A percentile compares a stretch with the other conserved stretches of the same genome.
Conservation (phyloP, 2,113 vertebrate genomes). For the Oreochromis spilurus region DNA sequence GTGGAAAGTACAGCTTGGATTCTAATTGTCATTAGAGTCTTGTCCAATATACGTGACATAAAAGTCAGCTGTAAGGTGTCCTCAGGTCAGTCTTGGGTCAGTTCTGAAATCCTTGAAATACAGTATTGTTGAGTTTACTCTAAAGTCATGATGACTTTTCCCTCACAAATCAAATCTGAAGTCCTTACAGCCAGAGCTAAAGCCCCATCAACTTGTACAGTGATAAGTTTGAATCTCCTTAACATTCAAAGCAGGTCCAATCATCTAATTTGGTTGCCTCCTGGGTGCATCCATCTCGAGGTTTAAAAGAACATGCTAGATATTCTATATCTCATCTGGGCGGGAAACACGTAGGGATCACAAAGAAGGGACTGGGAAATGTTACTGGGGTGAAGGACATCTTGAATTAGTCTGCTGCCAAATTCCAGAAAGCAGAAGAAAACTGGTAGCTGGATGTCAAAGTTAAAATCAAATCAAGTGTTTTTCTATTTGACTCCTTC, state of each 20-base stretch:
- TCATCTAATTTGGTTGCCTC: background rate
- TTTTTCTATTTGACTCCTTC: background rate
- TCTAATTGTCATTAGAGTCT: background rate
- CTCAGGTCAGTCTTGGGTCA: background rate
- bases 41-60: background rate
- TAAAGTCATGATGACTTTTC: background rate
- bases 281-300: background rate
- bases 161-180: background rate
- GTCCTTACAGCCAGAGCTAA: background rate
- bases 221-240: background rate
- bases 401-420: background rate
- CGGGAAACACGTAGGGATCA: background rate
- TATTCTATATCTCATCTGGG: background rate
- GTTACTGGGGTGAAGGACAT: background rate
- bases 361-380: background rate
- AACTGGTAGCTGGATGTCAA: background rate
- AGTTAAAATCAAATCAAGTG: background rate
- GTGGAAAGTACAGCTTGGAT: background rate
- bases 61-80: background rate
- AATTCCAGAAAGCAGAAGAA: background rate
- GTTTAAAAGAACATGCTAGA: background rate
- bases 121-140: background rate
- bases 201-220: background rate
- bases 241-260: background rate
- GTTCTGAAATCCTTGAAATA: background rate